Evolutionary conservation across 2,113 vertebrate genomes (phyloP), one percentile per base, ranked within the genome.

Genomic region (Charadrius vociferus): DNA sequence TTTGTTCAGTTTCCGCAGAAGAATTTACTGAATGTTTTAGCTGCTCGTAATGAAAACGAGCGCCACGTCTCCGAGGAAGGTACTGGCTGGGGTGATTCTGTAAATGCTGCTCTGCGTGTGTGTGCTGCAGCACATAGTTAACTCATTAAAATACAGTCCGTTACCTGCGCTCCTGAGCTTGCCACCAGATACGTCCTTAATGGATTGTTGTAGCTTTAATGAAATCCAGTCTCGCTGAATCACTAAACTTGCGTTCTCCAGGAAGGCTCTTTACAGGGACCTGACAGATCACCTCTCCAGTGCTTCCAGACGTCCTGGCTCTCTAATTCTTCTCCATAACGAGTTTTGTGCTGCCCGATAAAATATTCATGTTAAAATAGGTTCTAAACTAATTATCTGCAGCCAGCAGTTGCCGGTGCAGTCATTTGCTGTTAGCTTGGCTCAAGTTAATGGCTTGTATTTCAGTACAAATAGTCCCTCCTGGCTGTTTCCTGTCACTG

Each of bases 341-440:
- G 97, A 98, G 97, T 97, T 98, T 97, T 98, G 95, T 96, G 97
- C 98, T 59, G 77, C 97, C 56, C 88, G 70, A 98, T 98, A 97
- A 98, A 98, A 98, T 98, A 98, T 98, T 98, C 98, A 98, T 98
- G 98, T 96, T 98, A 86, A 98, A 98, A 97, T 95, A 97, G 95
- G 92, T 97, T 98, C 97, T 98, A 97, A 98, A 98, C 98, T 98
- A 98, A 98, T 98, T 98, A 98, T 97, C 97, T 97, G 87, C 97
- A 97, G 97, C 96, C 90, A 71, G 96, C 97, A 96, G 94, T 98
- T 95, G 96, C 95, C 43, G 37, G 95, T 71, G 91, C 92, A 97
- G 97, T 97, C 97, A 78, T 98, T 97, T 97, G 96, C 98, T 97
- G 94, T 97, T 97, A 96, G 98, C 96, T 96, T 94, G 97, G 95